Percentiles rank a stretch among this genome's conserved stretches.
Evolutionary conservation across 2,797 vertebrate genomes (phyloP).

Genomic region (Sylvilagus floridanus): DNA sequence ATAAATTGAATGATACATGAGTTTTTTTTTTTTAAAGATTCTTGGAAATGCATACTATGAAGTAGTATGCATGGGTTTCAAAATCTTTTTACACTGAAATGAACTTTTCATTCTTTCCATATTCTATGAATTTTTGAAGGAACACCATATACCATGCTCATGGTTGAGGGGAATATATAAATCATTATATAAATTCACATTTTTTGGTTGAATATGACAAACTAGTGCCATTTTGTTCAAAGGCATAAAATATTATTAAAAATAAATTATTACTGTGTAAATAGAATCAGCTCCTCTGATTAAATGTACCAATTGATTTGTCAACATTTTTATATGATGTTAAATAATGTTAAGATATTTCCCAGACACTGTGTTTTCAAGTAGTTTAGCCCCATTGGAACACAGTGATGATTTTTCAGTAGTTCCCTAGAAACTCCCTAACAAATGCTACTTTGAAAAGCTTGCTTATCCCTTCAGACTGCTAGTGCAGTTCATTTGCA

Average conservation of each 20-base stretch:
- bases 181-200: not conserved
- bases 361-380: accelerated
- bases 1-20: not conserved
- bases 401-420: not conserved
- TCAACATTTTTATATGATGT: not conserved
- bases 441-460: conserved; percentile 45
- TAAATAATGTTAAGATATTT: not conserved
- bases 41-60: too few species aligned
- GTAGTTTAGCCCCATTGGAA: not conserved
- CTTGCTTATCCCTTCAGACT: not conserved
- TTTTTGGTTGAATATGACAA: not conserved
- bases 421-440: not conserved
- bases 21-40: too few species aligned
- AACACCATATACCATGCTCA: not conserved
- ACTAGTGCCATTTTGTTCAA: not conserved
- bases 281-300: not conserved
- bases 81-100: too few species aligned
- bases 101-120: too few species aligned
- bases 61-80: too few species aligned
- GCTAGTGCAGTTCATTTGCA: not conserved
- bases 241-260: not conserved
- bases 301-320: not conserved
- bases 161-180: not conserved
- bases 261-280: not conserved
- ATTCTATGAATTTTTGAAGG: too few species aligned